These are phyloP conservation scores for Gambusia affinis DNA, from an alignment of 2,113 vertebrate species.

Conservation along the genomic window DNA sequence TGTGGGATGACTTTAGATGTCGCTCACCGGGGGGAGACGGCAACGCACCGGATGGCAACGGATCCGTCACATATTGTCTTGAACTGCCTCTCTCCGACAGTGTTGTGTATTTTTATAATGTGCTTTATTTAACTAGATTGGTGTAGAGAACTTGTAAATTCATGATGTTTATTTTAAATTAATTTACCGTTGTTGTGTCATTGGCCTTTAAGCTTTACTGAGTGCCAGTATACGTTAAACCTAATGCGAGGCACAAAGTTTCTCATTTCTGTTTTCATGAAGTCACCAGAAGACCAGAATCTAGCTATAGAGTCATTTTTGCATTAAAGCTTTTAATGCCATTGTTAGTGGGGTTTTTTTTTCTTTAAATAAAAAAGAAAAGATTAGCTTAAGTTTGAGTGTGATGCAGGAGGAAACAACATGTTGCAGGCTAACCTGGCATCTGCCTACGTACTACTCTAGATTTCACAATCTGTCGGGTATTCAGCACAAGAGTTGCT, in stretches of 20 bases:
- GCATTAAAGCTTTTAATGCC: neutral
- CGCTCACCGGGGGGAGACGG: slow-evolving; percentile 1
- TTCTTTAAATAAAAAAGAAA: neutral
- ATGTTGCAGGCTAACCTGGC: neutral
- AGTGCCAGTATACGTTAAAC: slow-evolving; percentile 36
- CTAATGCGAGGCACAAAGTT: slow-evolving; percentile 15
- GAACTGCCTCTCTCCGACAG: slow-evolving; percentile 22
- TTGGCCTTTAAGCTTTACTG: slow-evolving; percentile 45
- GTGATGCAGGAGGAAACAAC: neutral
- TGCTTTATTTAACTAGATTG: slow-evolving; percentile 61
- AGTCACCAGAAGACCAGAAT: neutral
- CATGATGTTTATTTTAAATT: slow-evolving; percentile 35
- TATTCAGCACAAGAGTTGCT: neutral
- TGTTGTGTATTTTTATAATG: slow-evolving; percentile 30
- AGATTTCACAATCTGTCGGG: neutral
- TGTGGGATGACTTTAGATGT: slow-evolving; percentile 4
- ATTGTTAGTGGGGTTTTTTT: neutral
- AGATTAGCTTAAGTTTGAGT: neutral
- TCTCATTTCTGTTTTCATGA: slow-evolving; percentile 29
- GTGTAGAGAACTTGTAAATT: slow-evolving; percentile 43
- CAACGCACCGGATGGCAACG: slow-evolving; percentile 12
- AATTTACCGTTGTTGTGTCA: slow-evolving; percentile 19
- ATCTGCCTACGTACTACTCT: neutral
- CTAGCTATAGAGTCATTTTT: slow-evolving; percentile 5
- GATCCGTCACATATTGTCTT: slow-evolving; percentile 28